Percentiles rank a stretch among this genome's conserved stretches.
Evolutionary conservation across 37 sponge, comb jelly and placozoan species (phyloP).

Genomic region (Beroe forskalii): DNA sequence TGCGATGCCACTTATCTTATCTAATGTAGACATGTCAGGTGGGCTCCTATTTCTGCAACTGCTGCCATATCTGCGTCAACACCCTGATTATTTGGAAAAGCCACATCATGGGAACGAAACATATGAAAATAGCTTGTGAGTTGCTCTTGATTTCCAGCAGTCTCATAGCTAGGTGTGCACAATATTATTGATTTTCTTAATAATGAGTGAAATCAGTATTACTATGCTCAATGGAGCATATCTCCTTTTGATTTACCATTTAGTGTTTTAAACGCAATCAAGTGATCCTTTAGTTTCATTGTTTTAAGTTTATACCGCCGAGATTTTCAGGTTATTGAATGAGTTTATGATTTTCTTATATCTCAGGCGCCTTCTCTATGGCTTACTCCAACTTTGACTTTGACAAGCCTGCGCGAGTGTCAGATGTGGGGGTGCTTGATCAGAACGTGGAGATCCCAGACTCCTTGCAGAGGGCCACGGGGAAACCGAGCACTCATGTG

Average conservation of each 20-base stretch:
- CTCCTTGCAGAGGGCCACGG: neutral
- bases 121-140: conserved; percentile 62
- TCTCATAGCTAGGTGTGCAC: too few relatives aligned
- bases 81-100: conserved; percentile 59
- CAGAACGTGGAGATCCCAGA: conserved; percentile 37
- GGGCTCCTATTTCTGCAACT: conserved; percentile 45
- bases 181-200: too few relatives aligned
- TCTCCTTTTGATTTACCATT: too few relatives aligned
- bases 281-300: too few relatives aligned
- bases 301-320: too few relatives aligned
- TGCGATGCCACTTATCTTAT: too few relatives aligned
- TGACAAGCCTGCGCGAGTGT: conserved; percentile 31
- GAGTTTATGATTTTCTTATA: too few relatives aligned
- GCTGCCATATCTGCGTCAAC: conserved; percentile 61
- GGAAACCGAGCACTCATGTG: conserved; percentile 23
- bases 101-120: conserved; percentile 40
- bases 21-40: too few relatives aligned
- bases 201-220: too few relatives aligned
- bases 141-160: neutral
- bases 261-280: too few relatives aligned
- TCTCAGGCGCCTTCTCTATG: conserved; percentile 39
- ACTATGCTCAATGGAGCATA: too few relatives aligned
- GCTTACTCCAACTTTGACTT: conserved; percentile 59
- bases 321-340: too few relatives aligned
- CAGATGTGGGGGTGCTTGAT: conserved; percentile 51